Evolutionary conservation across 2,888 invertebrate species (phyloP), one percentile per base, ranked within the genome.

Genomic region (Ophion slaviceki): DNA sequence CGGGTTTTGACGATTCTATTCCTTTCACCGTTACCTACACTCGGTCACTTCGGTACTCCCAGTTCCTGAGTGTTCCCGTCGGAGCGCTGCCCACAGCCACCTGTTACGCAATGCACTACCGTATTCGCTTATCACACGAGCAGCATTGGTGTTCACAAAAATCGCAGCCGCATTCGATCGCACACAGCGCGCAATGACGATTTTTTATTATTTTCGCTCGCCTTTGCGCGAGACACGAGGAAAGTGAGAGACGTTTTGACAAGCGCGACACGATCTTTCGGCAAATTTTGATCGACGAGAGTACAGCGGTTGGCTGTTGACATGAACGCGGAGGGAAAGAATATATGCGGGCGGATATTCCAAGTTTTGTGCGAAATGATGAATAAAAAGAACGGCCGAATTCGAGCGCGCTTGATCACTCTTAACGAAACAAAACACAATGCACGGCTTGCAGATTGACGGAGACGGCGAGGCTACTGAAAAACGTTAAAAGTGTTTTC

Each of bases 401-500:
- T 68, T 84, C 82, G 78, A 71, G 70, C 82, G 80, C 75, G 81
- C 75, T 66, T 68, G 70, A 86, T 86, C 57, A 61, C 75, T 67
- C 32, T 80, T 84, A 81, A 82, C 76, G 84, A 84, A 87, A 86
- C 87, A 88, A 85, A 87, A 86, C 76, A 80, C 87, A 81, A 89
- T 88, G 88, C 87, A 89, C 89, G 88, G 89, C 94, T 95, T 96
- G 94, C 97, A 98, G 98, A 97, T 97, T 98, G 95, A 98, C 98
- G 95, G 99, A 99, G 96, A 99, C 98, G 93, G 98, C 99, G 94
- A 96, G 99, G 92, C 96, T 99, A 94, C 97, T 99, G 95, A 97
- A 97, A 95, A 98, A 98, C 95, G 98, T 98, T 91, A 97, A 98
- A 95, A 98, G 97, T 95, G 98, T 98, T 94, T 98, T 99, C 96